Evolutionary conservation across 2,797 vertebrate species (phyloP), one percentile per base, ranked within the genome.

Genomic region (Artibeus jamaicensis): DNA sequence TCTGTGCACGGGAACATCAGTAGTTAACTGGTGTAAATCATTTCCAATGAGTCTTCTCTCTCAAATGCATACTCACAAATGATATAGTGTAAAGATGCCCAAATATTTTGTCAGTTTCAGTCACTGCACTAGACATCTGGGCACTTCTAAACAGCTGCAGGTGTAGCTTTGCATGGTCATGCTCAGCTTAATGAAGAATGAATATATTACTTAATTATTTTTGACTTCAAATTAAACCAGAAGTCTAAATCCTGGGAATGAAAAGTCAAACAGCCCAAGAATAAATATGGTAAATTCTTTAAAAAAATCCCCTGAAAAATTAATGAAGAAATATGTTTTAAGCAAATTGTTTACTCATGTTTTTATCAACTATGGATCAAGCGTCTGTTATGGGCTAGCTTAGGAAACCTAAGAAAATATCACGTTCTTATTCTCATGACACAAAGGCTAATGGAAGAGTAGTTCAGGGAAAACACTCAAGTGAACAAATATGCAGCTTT

Each of bases 11-110:
- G 85, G 87, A 91, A 97, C 37, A 94, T 11, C 78, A 53, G 81
- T 96, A 98, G 97, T 97, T 95, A 96, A 95, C 14, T 48, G 4
- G 73, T 94, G 34, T 96, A 97, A 98, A 96, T 98, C 71, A 90
- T 74, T 93, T 59, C 34, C 4, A 88, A 16, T 7, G 18, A 67
- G 26, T 65, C 5, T 87, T 62, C 8, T 96, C 86, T 97, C 46
- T 95, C n/a, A 86, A 48, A 81, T 57, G 83, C 32, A 81, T 42
- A 9, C 5, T 83, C 44, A 62, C 44, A 94, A 42, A 86, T 19
- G 89, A 81, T 67, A 55, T 82, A 55, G 93, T 88, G 26, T 94
- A 96, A 91, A 85, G 62, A 67, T 87, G 15, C 10, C 39, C 59
- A 85, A 79, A 73, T 7, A 26, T 91, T 48, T 87, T 84, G 19